These are phyloP conservation scores for Stenchaetothrips biformis DNA, from an alignment of 2,888 invertebrate genomes.

Conservation along the genomic window DNA sequence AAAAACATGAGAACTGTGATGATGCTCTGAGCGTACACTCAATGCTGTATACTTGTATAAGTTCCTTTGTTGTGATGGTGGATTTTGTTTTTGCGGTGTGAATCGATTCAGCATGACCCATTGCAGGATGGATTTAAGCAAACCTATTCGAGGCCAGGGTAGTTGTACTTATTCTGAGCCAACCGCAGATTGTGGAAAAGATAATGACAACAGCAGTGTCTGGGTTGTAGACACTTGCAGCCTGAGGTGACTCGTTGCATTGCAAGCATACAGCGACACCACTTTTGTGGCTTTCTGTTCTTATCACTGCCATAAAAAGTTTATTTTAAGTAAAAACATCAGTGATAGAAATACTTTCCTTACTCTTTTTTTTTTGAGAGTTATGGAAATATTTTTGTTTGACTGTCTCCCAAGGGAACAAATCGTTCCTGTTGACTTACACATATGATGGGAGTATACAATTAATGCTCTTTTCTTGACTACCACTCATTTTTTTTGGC, in stretches of 20 bases:
- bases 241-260: slow-evolving; percentile 14
- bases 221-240: neutral
- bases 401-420: neutral
- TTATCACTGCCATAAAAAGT: slow-evolving; percentile 15
- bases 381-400: neutral
- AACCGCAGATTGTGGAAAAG: neutral
- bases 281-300: slow-evolving; percentile 21
- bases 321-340: neutral
- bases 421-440: neutral
- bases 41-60: slow-evolving; percentile 10
- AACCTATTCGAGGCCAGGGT: neutral
- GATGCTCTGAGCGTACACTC: slow-evolving; percentile 18
- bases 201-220: neutral
- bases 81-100: neutral
- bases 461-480: slow-evolving; percentile 3
- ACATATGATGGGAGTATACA: neutral
- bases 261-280: slow-evolving; percentile 1
- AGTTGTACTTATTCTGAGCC: slow-evolving; percentile 12
- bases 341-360: neutral
- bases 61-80: slow-evolving; percentile 20
- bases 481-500: neutral
- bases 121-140: neutral
- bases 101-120: neutral
- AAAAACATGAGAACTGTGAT: neutral
- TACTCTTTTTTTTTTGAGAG: neutral